Evolutionary conservation across 1,140 invertebrate genomes (phyloP), one percentile per base, ranked within the genome.

Genomic region (Drosophila varians): DNA sequence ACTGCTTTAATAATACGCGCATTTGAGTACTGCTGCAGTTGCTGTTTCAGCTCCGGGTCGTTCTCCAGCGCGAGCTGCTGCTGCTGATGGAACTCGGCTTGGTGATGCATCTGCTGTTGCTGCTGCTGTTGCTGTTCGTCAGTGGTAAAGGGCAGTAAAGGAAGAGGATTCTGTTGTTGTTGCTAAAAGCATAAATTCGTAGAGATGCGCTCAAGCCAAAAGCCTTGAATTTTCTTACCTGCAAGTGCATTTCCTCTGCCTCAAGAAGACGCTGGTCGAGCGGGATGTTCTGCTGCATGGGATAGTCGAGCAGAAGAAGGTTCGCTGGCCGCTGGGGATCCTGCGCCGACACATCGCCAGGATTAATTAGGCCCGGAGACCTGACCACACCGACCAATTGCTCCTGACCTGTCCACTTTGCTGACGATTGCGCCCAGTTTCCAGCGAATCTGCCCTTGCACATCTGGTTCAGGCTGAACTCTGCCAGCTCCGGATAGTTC

Each of bases 111-210:
- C 28, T 31, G 36, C n/a, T 14, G 36, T 16, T 16, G 36, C 36
- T 38, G 36, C 49, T 92, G 91, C 25, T 86, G 92, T 88, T 92
- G 92, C 76, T 91, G 92, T 56, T 87, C 89, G 23, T 90, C 88
- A 6, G 87, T 40, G 47, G 76, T 69, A 19, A 82, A 88, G 4
- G 88, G 88, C 49, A 90, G 48, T 46, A 90, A 52, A 8, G 88
- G 83, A 19, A 90, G 64, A 3, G 88, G 80, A 19, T 77, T 69
- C 43, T 90, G 92, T 52, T 92, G 92, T 46, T 92, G 55, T 31
- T 47, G 2, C n/a, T n/a, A 9, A 42, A 42, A n/a, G 0, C 6
- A 3, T 28, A 8, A 51, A 6, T 11, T 11, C 8, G 7, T 6
- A 0, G 38, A 2, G 4, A 14, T 12, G n/a, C 2, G 16, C 18